Conservation (phyloP, 2,113 vertebrate genomes). For the Tetrao urogallus region DNA sequence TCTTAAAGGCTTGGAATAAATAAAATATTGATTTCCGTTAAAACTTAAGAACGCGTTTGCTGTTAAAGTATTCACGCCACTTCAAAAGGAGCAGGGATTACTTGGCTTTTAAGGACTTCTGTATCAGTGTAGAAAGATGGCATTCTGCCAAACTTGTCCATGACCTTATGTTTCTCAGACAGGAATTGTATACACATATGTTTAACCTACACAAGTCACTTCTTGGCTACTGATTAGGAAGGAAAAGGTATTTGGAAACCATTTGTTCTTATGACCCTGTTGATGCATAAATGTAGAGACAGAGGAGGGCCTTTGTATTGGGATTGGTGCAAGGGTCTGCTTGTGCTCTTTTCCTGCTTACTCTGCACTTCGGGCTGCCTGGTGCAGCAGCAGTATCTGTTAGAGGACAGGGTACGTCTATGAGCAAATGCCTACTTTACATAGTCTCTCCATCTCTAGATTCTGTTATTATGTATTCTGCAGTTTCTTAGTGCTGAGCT, state of each 20-base stretch:
- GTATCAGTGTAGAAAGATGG: not conserved
- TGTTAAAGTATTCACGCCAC: not conserved
- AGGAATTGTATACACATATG: not conserved
- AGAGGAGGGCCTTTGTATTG: not conserved
- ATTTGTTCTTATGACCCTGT: not conserved
- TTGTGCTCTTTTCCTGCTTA: not conserved
- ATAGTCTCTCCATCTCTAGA: not conserved
- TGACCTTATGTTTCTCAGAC: not conserved
- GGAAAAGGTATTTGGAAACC: not conserved
- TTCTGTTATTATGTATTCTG: no score
- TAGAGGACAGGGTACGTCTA: not conserved
- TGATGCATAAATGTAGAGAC: fast-evolving
- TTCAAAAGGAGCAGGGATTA: not conserved
- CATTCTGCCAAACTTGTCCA: not conserved
- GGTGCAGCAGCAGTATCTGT: not conserved
- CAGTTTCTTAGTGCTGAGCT: not conserved
- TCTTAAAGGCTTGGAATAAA: slow-evolving; percentile 59
- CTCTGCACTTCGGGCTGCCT: not conserved
- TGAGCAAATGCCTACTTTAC: not conserved
- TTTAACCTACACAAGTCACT: not conserved
- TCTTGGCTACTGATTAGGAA: not conserved
- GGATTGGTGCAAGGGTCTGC: not conserved
- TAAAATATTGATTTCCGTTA: slow-evolving; percentile 57
- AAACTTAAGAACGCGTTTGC: slow-evolving; percentile 22
- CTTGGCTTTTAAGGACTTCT: not conserved